These are phyloP conservation scores for Balanococcus diminutus DNA, from an alignment of 2,888 invertebrate species.

Conservation along the genomic window DNA sequence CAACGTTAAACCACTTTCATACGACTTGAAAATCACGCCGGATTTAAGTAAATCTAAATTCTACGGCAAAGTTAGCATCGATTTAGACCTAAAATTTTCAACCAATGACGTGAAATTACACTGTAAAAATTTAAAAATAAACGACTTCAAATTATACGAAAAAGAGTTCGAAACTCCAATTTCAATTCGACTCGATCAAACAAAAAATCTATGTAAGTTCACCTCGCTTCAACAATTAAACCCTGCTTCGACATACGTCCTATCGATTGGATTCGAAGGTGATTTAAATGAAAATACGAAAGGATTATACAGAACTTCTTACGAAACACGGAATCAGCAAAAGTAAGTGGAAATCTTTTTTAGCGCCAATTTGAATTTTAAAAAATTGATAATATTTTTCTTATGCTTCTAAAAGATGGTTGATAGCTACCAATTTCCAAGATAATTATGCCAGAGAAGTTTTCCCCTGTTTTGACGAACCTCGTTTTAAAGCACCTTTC, in stretches of 20 bases:
- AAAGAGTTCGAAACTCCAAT: not conserved
- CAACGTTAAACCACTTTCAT: not conserved
- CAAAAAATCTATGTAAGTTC: not conserved
- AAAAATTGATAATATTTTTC: not conserved
- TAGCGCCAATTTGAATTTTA: too few species aligned
- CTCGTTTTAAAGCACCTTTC: constrained; percentile 79
- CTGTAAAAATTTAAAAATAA: not conserved
- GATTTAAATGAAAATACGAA: constrained; percentile 46
- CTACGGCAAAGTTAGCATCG: not conserved
- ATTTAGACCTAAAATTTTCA: not conserved
- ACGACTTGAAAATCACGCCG: not conserved
- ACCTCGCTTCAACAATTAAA: not conserved
- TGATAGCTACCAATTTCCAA: constrained; percentile 81
- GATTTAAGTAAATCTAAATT: not conserved
- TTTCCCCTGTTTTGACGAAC: constrained; percentile 89
- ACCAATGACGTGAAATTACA: not conserved
- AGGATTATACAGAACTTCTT: constrained; percentile 56
- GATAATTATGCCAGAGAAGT: constrained; percentile 78
- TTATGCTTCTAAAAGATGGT: constrained; percentile 66
- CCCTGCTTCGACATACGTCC: not conserved
- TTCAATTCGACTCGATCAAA: not conserved
- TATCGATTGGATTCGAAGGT: constrained; percentile 53
- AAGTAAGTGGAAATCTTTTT: constrained; percentile 41
- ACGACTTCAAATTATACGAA: not conserved
- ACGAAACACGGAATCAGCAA: not conserved